Base-by-base conservation (phyloP, 2,797 vertebrate species). In the Morelia viridis region DNA sequence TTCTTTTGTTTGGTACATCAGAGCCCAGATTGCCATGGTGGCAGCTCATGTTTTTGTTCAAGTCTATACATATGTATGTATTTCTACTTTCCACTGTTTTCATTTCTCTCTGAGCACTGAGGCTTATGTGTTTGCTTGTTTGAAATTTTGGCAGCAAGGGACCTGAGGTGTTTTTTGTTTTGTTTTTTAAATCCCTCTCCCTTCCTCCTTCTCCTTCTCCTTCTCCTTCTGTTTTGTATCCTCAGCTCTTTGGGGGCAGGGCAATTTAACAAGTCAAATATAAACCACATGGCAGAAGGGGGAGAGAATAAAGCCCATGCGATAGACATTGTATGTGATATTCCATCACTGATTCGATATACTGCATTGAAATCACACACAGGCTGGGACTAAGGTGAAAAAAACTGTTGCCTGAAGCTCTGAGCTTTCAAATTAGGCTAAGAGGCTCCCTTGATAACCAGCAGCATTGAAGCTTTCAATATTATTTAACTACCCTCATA, bases 251-350 rank as follows among this genome's bases (percentile, higher is more conserved):
- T 96, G 65, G 65, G 12, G 41, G 41, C 3, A 46, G 71, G 35
- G 91, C 94, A 96, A 93, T 97, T 97, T 98, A 97, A 98, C 97
- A 97, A 97, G 96, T 97, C 97, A 98, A 97, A 98, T 96, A 97
- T 95, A 95, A 97, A 97, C 96, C 96, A 95, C 88, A 85, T 92
- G 92, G 92, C 88, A 87, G 64, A 61, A 89, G 56, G 57, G 15
- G 65, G 89, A 92, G 94, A 96, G 95, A 93, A 95, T 92, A 93
- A 96, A 92, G 97, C 94, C 95, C 92, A 94, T 53, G 6, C 35
- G 92, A 95, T 90, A 83, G 94, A 93, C 94, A 93, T 93, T 2
- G 61, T 93, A 94, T 87, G 58, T 95, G 95, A 50, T 95, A 94
- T 95, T 80, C 0, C 89, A 93, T 95, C 97, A 97, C 97, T 95